These are phyloP conservation scores for Cairina moschata DNA, from an alignment of 2,113 vertebrate species.

Conservation along the genomic window DNA sequence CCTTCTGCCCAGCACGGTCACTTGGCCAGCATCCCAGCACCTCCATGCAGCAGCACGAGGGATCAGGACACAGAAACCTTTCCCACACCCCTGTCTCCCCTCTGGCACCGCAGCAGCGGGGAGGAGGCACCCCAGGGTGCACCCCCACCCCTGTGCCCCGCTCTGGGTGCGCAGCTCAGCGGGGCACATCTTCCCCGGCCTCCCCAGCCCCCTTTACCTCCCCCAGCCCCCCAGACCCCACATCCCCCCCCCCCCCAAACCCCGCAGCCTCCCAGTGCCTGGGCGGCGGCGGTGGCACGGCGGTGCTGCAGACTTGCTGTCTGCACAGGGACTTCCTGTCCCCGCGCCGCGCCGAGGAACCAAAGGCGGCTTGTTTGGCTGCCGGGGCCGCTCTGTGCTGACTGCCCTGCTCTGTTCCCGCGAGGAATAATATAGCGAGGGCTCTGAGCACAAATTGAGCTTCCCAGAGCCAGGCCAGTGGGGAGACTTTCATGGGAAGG, in stretches of 20 bases:
- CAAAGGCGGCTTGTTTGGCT: slow-evolving; percentile 71
- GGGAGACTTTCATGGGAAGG: slow-evolving; percentile 66
- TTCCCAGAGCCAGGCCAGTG: slow-evolving; percentile 54
- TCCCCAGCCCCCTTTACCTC: background rate
- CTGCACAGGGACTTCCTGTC: slow-evolving; percentile 81
- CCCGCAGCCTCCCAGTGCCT: background rate
- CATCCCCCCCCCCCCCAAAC: background rate
- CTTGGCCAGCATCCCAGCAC: no score
- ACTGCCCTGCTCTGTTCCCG: slow-evolving; percentile 67
- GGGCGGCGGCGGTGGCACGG: background rate
- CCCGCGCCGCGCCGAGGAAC: slow-evolving; percentile 66
- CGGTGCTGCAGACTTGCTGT: slow-evolving; percentile 76
- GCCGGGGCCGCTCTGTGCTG: slow-evolving; percentile 44
- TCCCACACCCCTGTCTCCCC: no score
- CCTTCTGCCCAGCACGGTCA: no score
- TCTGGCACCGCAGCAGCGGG: no score
- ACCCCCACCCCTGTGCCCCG: no score
- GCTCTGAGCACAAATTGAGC: slow-evolving; percentile 64
- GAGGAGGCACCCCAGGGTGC: no score
- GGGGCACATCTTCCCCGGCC: background rate
- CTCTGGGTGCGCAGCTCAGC: no score
- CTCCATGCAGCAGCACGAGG: no score
- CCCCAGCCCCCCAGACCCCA: background rate
- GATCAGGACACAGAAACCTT: no score
- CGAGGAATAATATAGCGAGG: slow-evolving; percentile 61